Evolutionary conservation across 1,140 invertebrate species (phyloP).

Genomic region (Dendroctonus valens): DNA sequence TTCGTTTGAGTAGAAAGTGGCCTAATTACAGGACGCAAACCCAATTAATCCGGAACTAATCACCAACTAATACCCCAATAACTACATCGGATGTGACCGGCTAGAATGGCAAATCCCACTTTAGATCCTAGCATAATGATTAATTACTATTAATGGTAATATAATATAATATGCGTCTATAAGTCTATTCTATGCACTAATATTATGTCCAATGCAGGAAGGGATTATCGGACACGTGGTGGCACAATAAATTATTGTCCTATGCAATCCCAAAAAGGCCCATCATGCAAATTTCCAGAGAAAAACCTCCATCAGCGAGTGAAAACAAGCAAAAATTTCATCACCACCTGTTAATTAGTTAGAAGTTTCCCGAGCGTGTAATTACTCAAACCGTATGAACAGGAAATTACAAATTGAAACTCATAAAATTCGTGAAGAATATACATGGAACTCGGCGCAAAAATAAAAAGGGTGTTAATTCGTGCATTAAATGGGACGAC

Average conservation of each 20-base stretch:
- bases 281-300: neutral
- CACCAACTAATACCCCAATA: slow-evolving; percentile 24
- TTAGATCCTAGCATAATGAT: slow-evolving; percentile 17
- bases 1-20: too few species aligned
- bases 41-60: slow-evolving; percentile 23
- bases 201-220: neutral
- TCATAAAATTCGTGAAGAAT: slow-evolving; percentile 18
- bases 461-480: slow-evolving; percentile 25
- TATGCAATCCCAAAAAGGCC: neutral
- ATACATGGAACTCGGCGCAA: neutral
- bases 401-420: slow-evolving; percentile 29
- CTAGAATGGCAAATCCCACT: slow-evolving; percentile 20
- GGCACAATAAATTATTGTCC: too few species aligned
- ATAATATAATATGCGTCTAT: slow-evolving; percentile 1
- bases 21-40: slow-evolving; percentile 16
- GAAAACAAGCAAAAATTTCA: slow-evolving; percentile 17
- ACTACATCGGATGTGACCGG: slow-evolving; percentile 12
- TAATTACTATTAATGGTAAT: slow-evolving; percentile 23
- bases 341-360: slow-evolving; percentile 16
- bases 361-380: slow-evolving; percentile 21
- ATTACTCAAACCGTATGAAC: slow-evolving; percentile 22
- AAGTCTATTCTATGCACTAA: neutral
- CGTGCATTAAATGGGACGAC: slow-evolving; percentile 20
- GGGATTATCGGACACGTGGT: too few species aligned
- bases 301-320: neutral